Conservation (phyloP, 2,797 vertebrate genomes). For the Carduelis carduelis region DNA sequence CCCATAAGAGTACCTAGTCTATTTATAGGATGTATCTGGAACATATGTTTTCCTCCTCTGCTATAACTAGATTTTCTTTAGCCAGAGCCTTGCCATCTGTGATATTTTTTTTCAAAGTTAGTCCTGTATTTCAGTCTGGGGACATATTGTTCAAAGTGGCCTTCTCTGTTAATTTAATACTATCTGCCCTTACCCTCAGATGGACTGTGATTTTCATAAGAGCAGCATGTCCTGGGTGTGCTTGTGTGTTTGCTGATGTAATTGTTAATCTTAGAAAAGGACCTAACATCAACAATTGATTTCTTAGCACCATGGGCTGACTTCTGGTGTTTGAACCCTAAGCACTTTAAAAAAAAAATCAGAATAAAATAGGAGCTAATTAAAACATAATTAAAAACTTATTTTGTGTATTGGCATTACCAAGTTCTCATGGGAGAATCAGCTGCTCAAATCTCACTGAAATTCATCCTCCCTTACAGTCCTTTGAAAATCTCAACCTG, state of each 20-base stretch:
- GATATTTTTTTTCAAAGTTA: not conserved
- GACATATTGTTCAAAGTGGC: not conserved
- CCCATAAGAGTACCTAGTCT: slow-evolving; percentile 20
- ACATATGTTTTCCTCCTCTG: slow-evolving; percentile 57
- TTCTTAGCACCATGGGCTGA: not conserved
- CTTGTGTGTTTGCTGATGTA: not conserved
- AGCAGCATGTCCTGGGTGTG: not conserved
- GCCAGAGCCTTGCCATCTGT: not conserved
- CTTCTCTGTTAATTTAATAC: not conserved
- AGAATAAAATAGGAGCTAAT: not conserved
- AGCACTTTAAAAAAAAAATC: not conserved
- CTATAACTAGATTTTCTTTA: slow-evolving; percentile 39
- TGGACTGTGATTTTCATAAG: not conserved
- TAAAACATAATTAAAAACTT: not conserved
- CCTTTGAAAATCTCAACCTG: not conserved
- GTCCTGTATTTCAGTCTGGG: not conserved
- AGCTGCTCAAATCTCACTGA: not conserved
- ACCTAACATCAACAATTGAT: not conserved
- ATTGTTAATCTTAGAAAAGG: not conserved
- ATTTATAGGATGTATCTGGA: slow-evolving; percentile 61
- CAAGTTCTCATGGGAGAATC: not conserved
- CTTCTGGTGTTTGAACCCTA: not conserved
- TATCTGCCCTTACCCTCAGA: not conserved
- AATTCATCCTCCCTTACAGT: not conserved
- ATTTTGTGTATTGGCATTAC: not conserved